Base-by-base conservation (phyloP, 2,888 invertebrate species). In the Choreutis nemorana region DNA sequence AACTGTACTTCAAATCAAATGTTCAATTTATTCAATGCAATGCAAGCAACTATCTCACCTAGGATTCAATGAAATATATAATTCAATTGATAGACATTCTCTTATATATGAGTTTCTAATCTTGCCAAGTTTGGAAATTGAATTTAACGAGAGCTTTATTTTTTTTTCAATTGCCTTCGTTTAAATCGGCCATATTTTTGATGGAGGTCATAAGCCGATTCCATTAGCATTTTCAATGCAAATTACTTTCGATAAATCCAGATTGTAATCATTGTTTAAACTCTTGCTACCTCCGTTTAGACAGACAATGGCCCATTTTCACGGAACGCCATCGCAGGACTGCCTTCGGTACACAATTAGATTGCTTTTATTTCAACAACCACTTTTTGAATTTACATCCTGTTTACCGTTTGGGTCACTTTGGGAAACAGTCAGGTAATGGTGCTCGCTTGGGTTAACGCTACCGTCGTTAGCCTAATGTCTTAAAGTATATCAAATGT, bases 221-320 rank as follows among this genome's bases (percentile, higher is more conserved):
- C 52, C 50, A 58, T 61, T 62, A 63, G 46, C 60, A 55, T 61
- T 60, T 57, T 54, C 55, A 53, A 52, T 55, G 56, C 56, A 62
- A 67, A 66, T 68, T 60, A 66, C 55, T 60, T n/a, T n/a, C n/a
- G n/a, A 56, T 66, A 66, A 70, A 67, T 68, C 56, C 43, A 51
- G 65, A 67, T 68, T 57, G 49, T 59, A 63, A 68, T 67, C 65
- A 57, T 54, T 63, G 59, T 61, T 58, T 61, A 56, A 63, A 57
- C 54, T 61, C 52, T 18, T 18, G 18, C 8, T 8, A 18, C 49
- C 50, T 55, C 54, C 58, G 55, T 67, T 70, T 55, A 49, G 44
- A 57, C 5, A 18, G 52, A 49, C 57, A 58, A 70, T 63, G 50
- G 63, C 57, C 67, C 62, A 61, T 65, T 70, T 56, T 40, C 57